Conservation (phyloP, 2,888 invertebrate species). For the Cataglyphis cursor region DNA sequence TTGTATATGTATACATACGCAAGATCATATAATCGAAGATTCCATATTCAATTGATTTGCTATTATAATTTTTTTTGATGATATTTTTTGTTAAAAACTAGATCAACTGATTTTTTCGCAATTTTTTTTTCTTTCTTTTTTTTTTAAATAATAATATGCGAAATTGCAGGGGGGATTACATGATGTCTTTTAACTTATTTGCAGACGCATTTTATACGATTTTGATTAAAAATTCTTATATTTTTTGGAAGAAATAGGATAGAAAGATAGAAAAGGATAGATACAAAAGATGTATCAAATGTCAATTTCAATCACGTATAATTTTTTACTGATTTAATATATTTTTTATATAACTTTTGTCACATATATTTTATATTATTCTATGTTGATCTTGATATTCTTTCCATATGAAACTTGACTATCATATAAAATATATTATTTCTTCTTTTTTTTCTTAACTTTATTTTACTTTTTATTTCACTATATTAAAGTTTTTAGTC, state of each 20-base stretch:
- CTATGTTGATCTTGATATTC: not conserved
- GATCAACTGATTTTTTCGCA: not conserved
- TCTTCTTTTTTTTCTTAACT: not conserved
- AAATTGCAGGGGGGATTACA: not conserved
- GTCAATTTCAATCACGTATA: not conserved
- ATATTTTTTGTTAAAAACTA: not conserved
- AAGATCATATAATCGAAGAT: constrained; percentile 51
- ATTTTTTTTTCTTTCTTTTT: not conserved
- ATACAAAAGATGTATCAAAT: not conserved
- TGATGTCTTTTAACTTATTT: not conserved
- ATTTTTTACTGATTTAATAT: not conserved
- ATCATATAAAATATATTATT: not conserved
- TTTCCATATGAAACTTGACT: not conserved
- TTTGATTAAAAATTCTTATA: not conserved
- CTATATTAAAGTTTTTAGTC: not conserved
- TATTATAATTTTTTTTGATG: constrained; percentile 20
- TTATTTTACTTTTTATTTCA: not conserved
- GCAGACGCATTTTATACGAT: not conserved
- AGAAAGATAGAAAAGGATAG: not conserved
- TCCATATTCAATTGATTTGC: constrained; percentile 37
- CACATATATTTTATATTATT: not conserved
- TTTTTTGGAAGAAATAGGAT: not conserved
- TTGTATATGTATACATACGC: not conserved
- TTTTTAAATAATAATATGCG: not conserved
- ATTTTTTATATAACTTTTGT: not conserved